Evolutionary conservation across 2,888 invertebrate genomes (phyloP).

Genomic region (Hipparchia semele): DNA sequence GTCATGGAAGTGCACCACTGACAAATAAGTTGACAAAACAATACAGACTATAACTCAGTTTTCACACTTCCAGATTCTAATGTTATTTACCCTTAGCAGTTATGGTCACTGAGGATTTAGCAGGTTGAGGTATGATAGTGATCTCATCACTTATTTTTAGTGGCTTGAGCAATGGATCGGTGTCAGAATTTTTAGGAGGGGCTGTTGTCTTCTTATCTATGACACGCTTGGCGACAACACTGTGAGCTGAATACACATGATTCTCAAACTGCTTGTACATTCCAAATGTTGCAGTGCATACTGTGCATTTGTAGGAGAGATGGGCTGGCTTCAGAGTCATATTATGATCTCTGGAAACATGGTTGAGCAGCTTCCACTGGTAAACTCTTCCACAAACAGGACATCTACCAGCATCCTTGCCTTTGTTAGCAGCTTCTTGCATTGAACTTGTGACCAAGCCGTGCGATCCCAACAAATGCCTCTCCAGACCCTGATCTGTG

Average conservation of each 20-base stretch:
- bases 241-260: constrained; percentile 97
- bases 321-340: constrained; percentile 97
- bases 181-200: constrained; percentile 56
- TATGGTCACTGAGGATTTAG: constrained; percentile 77
- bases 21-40: constrained; percentile 50
- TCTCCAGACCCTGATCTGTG: constrained; percentile 97
- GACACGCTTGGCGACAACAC: constrained; percentile 94
- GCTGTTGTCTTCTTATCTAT: constrained; percentile 87
- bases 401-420: constrained; percentile 97
- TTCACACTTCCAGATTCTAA: constrained; percentile 52
- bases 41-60: constrained; percentile 47
- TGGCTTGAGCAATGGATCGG: constrained; percentile 89
- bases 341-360: constrained; percentile 96
- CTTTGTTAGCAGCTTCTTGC: constrained; percentile 97
- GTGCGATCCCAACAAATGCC: constrained; percentile 97
- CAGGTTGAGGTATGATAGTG: constrained; percentile 95
- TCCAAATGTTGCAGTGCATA: constrained; percentile 96
- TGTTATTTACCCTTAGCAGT: constrained; percentile 78
- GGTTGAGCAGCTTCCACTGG: constrained; percentile 93
- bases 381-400: constrained; percentile 96
- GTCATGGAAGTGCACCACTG: constrained; percentile 60
- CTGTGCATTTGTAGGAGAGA: constrained; percentile 97
- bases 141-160: constrained; percentile 96
- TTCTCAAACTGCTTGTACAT: constrained; percentile 98
- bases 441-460: constrained; percentile 97